Evolutionary conservation across 2,888 invertebrate species (phyloP).

Genomic region (Cynaeus angustus): DNA sequence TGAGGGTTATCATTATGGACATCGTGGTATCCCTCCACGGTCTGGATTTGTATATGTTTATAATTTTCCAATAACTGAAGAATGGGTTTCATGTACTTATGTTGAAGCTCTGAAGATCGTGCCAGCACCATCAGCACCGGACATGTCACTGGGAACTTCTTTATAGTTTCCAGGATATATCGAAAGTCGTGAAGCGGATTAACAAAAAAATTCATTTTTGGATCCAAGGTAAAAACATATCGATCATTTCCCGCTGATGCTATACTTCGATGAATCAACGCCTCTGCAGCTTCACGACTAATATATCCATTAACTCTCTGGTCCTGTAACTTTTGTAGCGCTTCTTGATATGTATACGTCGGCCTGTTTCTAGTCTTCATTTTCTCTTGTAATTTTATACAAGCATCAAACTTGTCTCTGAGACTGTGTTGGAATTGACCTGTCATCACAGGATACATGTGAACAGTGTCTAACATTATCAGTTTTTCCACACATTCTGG

Average conservation of each 20-base stretch:
- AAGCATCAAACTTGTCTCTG: constrained; percentile 66
- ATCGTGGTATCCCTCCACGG: constrained; percentile 76
- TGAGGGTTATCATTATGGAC: constrained; percentile 77
- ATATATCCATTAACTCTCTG: constrained; percentile 68
- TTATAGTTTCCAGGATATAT: constrained; percentile 66
- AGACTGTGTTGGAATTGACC: constrained; percentile 62
- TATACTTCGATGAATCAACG: constrained; percentile 72
- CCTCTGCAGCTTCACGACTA: constrained; percentile 71
- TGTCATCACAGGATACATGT: constrained; percentile 58
- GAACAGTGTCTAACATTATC: constrained; percentile 70
- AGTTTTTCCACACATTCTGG: constrained; percentile 70
- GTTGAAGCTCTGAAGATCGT: constrained; percentile 51
- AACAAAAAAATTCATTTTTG: constrained; percentile 70
- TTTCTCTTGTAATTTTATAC: constrained; percentile 64
- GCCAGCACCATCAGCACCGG: constrained; percentile 67
- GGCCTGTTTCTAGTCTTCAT: constrained; percentile 58
- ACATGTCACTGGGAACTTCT: constrained; percentile 64
- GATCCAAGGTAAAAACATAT: constrained; percentile 76
- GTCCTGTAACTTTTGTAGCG: constrained; percentile 71
- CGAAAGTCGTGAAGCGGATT: constrained; percentile 65
- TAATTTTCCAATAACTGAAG: constrained; percentile 58
- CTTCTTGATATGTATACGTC: constrained; percentile 71
- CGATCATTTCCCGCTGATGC: constrained; percentile 68
- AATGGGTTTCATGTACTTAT: constrained; percentile 56
- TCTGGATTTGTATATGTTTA: constrained; percentile 60